Evolutionary conservation across 2,888 invertebrate species (phyloP), one percentile per base, ranked within the genome.

Genomic region (Leptopilina myrica): DNA sequence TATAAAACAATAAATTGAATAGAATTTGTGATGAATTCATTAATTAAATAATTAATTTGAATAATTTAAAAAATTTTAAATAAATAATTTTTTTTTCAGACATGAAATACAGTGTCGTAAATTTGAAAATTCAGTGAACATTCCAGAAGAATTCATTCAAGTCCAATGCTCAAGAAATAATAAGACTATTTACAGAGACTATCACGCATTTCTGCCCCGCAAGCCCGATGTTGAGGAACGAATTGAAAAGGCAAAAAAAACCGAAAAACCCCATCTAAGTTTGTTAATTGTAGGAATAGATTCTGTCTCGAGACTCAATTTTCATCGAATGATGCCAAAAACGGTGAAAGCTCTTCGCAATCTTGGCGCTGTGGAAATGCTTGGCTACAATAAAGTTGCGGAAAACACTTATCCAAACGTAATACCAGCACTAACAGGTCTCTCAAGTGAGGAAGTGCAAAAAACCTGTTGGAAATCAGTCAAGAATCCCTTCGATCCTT

Each of bases 351-450:
- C 93, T 84, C 92, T 97, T 76, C 92, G 93, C 79, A 91, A 94
- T 15, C 92, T 96, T 81, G 93, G 93, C 14, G 95, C 95, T 62
- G 93, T 96, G 76, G 97, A 97, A 89, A 93, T 98, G 89, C 91
- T 95, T 84, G 98, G 98, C 6, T 98, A 97, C 91, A 98, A 97
- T 89, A 98, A 98, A 93, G 96, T 98, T 9, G 98, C 95, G 4
- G 98, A 98, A 91, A 98, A 98, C 91, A 98, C 98, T 0, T 98
- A 96, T 90, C 97, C 98, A 0, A 98, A 98, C 91, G 90, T 98
- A 80, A 94, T 96, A 8, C 96, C 98, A 0, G 93, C 97, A 82
- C 92, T 98, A 12, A 94, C 95, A 3, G 98, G 98, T 0, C 89
- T 95, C 65, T 94, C 93, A 64, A 94, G 94, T 46, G 92, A 92